Evolutionary conservation across 2,888 invertebrate species (phyloP).

Genomic region (Malachius bipustulatus): DNA sequence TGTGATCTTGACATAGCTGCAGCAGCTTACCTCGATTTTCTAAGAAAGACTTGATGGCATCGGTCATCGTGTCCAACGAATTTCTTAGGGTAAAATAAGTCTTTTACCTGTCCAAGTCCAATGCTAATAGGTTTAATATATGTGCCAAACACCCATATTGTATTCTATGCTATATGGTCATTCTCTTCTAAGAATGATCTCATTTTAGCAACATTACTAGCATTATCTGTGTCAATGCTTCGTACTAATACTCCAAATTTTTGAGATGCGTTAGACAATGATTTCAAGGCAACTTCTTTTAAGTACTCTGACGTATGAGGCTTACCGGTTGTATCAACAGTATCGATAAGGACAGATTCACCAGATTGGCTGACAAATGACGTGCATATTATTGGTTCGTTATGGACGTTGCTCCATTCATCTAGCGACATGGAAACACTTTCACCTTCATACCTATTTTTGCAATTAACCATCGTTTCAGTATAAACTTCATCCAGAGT

Average conservation of each 20-base stretch:
- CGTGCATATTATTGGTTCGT: slow-evolving; percentile 1
- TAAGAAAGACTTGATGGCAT: slow-evolving; percentile 5
- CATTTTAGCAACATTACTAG: slow-evolving; percentile 4
- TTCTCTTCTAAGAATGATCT: too few relatives aligned
- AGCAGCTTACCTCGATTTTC: slow-evolving; percentile 6
- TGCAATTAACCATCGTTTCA: too few relatives aligned
- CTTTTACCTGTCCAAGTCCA: slow-evolving; percentile 16
- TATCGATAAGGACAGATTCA: background rate
- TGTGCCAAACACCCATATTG: slow-evolving; percentile 7
- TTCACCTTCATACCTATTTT: too few relatives aligned
- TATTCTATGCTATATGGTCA: slow-evolving; percentile 3
- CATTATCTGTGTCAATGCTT: too few relatives aligned
- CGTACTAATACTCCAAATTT: too few relatives aligned
- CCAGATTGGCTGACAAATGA: slow-evolving; percentile 1
- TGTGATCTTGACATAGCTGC: slow-evolving; percentile 8
- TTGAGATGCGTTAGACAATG: slow-evolving; percentile 7
- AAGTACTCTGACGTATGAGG: slow-evolving; percentile 5
- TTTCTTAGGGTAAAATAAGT: slow-evolving; percentile 12
- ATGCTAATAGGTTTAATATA: slow-evolving; percentile 16
- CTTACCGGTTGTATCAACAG: background rate
- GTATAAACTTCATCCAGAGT: too few relatives aligned
- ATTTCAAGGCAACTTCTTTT: too few relatives aligned
- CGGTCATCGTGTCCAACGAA: slow-evolving; percentile 13
- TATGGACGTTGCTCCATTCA: background rate
- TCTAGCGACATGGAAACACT: slow-evolving; percentile 7